These are phyloP conservation scores for Emydocephalus ijimae DNA, from an alignment of 2,113 vertebrate genomes.

Conservation along the genomic window DNA sequence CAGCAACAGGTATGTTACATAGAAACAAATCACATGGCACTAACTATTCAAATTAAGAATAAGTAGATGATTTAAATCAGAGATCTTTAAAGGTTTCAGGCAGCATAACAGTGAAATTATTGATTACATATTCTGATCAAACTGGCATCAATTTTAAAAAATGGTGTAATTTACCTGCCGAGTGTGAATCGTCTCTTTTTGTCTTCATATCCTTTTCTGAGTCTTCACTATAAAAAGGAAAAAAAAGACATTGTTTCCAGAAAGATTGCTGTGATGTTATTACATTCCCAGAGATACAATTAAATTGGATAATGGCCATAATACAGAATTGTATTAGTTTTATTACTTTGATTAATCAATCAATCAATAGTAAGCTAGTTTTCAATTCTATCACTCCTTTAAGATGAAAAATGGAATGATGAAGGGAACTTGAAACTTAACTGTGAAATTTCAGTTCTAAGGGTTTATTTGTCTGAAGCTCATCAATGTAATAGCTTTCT, in stretches of 20 bases:
- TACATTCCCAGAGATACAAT: neutral
- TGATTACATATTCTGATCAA: neutral
- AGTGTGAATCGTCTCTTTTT: slow-evolving; percentile 88
- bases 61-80: neutral
- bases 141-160: neutral
- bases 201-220: slow-evolving; percentile 95
- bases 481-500: neutral
- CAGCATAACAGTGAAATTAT: neutral
- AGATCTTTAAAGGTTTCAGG: neutral
- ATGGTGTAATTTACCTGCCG: slow-evolving; percentile 80
- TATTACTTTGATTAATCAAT: neutral
- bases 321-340: neutral
- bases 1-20: neutral
- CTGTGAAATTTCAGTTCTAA: neutral
- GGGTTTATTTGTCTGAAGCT: neutral
- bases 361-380: neutral
- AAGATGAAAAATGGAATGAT: neutral
- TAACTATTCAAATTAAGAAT: neutral
- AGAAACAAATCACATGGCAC: neutral
- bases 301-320: neutral
- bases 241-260: neutral
- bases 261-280: neutral
- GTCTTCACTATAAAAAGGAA: slow-evolving; percentile 82
- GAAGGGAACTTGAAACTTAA: neutral
- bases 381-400: neutral